Conservation (phyloP, 2,113 vertebrate genomes). For the Aplodontia rufa region DNA sequence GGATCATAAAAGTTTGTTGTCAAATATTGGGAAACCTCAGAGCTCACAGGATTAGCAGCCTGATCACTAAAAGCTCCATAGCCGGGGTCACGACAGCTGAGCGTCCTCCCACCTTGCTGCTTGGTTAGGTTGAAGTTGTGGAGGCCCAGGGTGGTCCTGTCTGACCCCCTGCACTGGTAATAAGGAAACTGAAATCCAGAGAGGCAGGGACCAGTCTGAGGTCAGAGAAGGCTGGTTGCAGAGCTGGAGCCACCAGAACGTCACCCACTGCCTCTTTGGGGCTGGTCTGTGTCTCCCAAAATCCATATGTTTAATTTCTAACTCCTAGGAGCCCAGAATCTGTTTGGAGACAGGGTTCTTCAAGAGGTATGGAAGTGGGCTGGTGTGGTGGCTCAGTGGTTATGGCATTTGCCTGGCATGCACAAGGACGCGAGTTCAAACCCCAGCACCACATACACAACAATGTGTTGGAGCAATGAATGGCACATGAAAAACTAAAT, state of each 20-base stretch:
- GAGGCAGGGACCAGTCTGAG: accelerated
- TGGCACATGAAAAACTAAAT: too few species aligned
- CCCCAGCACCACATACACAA: too few species aligned
- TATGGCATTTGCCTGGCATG: too few species aligned
- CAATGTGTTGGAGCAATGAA: too few species aligned
- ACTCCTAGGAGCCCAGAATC: not conserved
- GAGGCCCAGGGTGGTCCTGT: not conserved
- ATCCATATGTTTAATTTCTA: too few species aligned
- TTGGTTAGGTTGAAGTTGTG: not conserved
- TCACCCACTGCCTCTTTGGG: accelerated
- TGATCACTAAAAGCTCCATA: not conserved
- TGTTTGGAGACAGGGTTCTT: not conserved
- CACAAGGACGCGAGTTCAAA: too few species aligned
- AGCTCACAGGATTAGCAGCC: not conserved
- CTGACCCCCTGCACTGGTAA: accelerated
- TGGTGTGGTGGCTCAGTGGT: too few species aligned
- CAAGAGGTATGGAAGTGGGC: too few species aligned
- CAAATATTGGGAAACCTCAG: not conserved
- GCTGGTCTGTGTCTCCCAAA: not conserved
- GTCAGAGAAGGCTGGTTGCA: accelerated
- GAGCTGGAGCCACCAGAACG: accelerated
- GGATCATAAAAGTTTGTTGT: not conserved
- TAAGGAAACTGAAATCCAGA: not conserved
- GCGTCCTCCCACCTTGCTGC: too few species aligned
- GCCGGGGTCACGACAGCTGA: not conserved